Percentiles rank a stretch among this genome's conserved stretches.
Conservation (phyloP, 1,140 invertebrate species). For the Drosophila parabipectinata region DNA sequence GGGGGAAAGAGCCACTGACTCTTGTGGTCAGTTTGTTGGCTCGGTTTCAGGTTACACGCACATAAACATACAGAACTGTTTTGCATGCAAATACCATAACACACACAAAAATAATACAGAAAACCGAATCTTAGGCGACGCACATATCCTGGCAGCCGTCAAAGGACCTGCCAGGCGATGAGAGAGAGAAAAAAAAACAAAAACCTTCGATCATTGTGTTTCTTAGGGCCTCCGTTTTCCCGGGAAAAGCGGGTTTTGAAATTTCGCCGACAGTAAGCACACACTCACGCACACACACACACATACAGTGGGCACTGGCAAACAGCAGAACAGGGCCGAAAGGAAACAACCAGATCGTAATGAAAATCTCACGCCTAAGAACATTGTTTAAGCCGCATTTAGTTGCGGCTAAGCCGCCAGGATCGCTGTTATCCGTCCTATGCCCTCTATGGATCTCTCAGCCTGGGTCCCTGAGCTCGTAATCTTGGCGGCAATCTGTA, state of each 20-base stretch:
- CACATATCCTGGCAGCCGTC: conserved; percentile 59
- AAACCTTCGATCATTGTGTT: conserved; percentile 33
- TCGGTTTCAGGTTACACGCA: conserved; percentile 50
- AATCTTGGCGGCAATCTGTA: conserved; percentile 73
- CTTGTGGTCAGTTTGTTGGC: conserved; percentile 44
- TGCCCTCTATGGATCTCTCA: conserved; percentile 1
- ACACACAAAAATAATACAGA: conserved; percentile 1
- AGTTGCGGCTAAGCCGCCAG: conserved; percentile 63
- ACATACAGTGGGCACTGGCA: neutral
- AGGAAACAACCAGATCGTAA: conserved; percentile 23
- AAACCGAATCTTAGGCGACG: conserved; percentile 10
- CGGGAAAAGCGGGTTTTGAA: conserved; percentile 64
- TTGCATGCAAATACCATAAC: conserved; percentile 71
- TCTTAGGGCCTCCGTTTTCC: conserved; percentile 42
- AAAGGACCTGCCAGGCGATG: conserved; percentile 4
- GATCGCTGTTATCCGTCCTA: conserved; percentile 20
- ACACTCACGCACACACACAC: conserved; percentile 4
- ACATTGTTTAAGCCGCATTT: conserved; percentile 74
- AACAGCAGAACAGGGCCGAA: neutral
- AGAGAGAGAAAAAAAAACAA: neutral
- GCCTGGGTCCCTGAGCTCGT: conserved; percentile 1
- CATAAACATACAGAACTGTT: conserved; percentile 35
- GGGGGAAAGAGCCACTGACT: conserved; percentile 32
- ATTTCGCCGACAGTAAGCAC: conserved; percentile 58
- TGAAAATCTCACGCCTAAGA: conserved; percentile 79